These are phyloP conservation scores for Himalopsyche anomala DNA, from an alignment of 2,888 invertebrate species.

Conservation along the genomic window DNA sequence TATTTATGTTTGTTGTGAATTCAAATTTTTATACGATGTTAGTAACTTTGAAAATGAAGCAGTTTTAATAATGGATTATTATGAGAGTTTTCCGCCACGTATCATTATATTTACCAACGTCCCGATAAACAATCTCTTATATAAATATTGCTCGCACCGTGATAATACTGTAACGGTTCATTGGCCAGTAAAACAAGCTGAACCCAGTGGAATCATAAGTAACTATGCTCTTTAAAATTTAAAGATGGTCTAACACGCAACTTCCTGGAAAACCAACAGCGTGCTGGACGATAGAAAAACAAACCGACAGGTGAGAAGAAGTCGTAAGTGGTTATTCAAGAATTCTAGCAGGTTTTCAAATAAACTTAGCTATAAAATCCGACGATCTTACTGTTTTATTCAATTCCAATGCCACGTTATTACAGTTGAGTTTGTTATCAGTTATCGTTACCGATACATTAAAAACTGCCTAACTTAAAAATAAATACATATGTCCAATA, in stretches of 20 bases:
- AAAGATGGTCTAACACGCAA: constrained; percentile 55
- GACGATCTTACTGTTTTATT: not conserved
- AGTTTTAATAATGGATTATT: too few species aligned
- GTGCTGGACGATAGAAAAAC: constrained; percentile 40
- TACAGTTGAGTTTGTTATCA: not conserved
- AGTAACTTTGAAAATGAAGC: too few species aligned
- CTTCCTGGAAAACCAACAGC: constrained; percentile 57
- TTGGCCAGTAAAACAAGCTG: constrained; percentile 49
- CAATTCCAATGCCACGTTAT: not conserved
- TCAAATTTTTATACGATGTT: too few species aligned
- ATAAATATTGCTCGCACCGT: not conserved
- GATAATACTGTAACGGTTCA: constrained; percentile 46
- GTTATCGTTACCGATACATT: not conserved
- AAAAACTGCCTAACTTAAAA: not conserved
- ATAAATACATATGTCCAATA: too few species aligned
- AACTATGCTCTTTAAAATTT: constrained; percentile 50
- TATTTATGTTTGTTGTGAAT: too few species aligned
- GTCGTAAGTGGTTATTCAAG: constrained; percentile 41
- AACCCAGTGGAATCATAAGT: constrained; percentile 1
- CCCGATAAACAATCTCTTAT: not conserved
- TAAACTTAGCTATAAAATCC: not conserved
- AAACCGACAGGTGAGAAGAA: constrained; percentile 52
- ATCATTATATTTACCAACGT: not conserved
- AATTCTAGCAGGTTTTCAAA: constrained; percentile 1
- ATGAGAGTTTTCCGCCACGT: too few species aligned